Percentiles rank a stretch among this genome's conserved stretches.
Conservation (phyloP, 2,888 invertebrate genomes). For the Norana najaformis region DNA sequence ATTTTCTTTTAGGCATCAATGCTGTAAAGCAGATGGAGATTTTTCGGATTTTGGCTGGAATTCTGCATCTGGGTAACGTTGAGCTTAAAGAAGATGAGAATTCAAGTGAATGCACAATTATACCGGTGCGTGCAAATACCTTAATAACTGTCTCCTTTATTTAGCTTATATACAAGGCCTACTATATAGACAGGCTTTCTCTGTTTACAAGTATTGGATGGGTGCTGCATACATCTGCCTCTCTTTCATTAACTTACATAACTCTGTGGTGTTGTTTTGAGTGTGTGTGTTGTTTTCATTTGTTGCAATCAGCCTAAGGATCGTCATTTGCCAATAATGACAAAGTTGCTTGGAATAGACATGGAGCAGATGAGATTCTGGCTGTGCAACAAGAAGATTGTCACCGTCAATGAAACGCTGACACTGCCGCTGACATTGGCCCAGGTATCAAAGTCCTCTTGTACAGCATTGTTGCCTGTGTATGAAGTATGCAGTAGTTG, state of each 20-base stretch:
- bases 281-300: background rate
- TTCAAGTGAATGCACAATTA: slow-evolving; percentile 72
- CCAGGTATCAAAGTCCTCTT: slow-evolving; percentile 61
- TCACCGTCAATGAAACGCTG: slow-evolving; percentile 86
- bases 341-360: slow-evolving; percentile 77
- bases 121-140: slow-evolving; percentile 67
- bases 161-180: background rate
- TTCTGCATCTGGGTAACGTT: slow-evolving; percentile 92
- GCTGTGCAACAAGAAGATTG: slow-evolving; percentile 86
- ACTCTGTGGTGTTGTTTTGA: background rate
- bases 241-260: background rate
- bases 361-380: slow-evolving; percentile 78
- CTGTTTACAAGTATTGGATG: background rate
- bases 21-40: slow-evolving; percentile 77
- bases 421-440: slow-evolving; percentile 79
- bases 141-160: background rate
- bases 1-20: slow-evolving; percentile 72
- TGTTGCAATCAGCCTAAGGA: slow-evolving; percentile 51
- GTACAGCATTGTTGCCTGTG: background rate
- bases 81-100: slow-evolving; percentile 65
- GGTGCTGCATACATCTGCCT: background rate
- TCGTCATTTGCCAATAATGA: slow-evolving; percentile 50
- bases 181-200: background rate
- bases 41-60: slow-evolving; percentile 81
- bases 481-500: background rate